A percentile compares a stretch with the other conserved stretches of the same genome.
Conservation (phyloP, 1,140 invertebrate species). For the Drosophila pandora region DNA sequence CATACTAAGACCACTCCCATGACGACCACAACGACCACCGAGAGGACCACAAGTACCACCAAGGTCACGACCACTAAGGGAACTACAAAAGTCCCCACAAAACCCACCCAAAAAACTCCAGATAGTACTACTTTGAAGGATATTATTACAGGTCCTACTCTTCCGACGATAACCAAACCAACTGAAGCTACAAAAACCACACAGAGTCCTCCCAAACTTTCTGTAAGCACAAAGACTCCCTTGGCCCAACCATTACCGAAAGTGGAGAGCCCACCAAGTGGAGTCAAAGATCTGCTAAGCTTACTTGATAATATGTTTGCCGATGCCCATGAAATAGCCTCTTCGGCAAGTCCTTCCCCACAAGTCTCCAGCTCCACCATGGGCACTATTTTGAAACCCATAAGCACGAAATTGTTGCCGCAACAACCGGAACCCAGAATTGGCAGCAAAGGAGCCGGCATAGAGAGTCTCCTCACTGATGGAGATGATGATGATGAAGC, state of each 20-base stretch:
- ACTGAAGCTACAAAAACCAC: slow-evolving; percentile 23
- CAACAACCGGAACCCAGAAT: slow-evolving; percentile 72
- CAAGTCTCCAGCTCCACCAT: slow-evolving; percentile 15
- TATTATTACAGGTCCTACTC: slow-evolving; percentile 4
- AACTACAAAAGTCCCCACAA: not conserved
- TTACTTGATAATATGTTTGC: slow-evolving; percentile 78
- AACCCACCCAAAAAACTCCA: not conserved
- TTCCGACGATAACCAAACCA: slow-evolving; percentile 1
- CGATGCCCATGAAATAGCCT: slow-evolving; percentile 61
- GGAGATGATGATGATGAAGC: slow-evolving; percentile 39
- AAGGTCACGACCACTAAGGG: not conserved
- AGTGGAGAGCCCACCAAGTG: slow-evolving; percentile 32
- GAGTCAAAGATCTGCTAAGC: slow-evolving; percentile 72
- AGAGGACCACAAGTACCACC: not conserved
- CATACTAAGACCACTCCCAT: slow-evolving; percentile 73
- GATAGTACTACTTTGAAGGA: not conserved
- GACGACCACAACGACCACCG: slow-evolving; percentile 44
- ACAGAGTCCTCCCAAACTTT: not conserved
- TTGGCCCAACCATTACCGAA: not conserved
- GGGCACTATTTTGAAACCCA: slow-evolving; percentile 59
- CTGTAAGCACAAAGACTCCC: slow-evolving; percentile 6
- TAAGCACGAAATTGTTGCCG: slow-evolving; percentile 51
- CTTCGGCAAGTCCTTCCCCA: slow-evolving; percentile 25
- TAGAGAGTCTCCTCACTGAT: slow-evolving; percentile 45
- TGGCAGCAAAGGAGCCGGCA: slow-evolving; percentile 51